A percentile compares a stretch with the other conserved stretches of the same genome.
phyloP scores from a whole-genome alignment of 2,113 vertebrate genomes.

The Lampris incognitus region DNA sequence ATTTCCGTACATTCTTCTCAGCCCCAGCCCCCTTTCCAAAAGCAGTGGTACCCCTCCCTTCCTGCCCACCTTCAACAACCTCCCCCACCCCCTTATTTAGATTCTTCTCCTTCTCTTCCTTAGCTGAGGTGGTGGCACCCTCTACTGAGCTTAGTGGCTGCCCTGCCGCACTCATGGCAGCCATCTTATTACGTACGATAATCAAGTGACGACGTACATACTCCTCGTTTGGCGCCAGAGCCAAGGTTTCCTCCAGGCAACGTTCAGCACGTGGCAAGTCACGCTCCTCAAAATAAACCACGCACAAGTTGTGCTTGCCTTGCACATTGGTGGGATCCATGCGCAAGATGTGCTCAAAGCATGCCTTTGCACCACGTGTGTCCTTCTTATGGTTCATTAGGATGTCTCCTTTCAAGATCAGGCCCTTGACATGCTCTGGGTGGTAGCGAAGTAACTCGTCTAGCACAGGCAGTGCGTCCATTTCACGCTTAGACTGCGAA shows the following conservation, averaged over 20 bases:
- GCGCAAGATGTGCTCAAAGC: conserved; percentile 91
- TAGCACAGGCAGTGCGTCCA: conserved; percentile 90
- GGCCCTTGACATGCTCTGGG: conserved; percentile 95
- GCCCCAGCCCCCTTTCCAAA: conserved; percentile 71
- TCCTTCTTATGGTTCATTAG: conserved; percentile 99
- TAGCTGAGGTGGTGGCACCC: conserved; percentile 15
- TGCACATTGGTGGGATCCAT: conserved; percentile 95
- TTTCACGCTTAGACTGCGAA: conserved; percentile 91
- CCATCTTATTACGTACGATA: conserved; percentile 94
- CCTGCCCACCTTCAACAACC: conserved; percentile 54
- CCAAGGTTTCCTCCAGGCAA: conserved; percentile 92
- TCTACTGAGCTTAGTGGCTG: conserved; percentile 70
- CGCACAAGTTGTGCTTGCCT: conserved; percentile 97
- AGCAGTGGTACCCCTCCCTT: conserved; percentile 61
- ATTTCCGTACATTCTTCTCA: conserved; percentile 84
- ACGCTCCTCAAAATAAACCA: conserved; percentile 97
- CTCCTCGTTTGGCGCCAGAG: conserved; percentile 93
- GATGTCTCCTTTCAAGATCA: conserved; percentile 98
- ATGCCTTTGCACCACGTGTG: conserved; percentile 90
- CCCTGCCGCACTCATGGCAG: conserved; percentile 83
- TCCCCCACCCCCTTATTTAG: conserved; percentile 16
- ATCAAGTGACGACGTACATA: conserved; percentile 94
- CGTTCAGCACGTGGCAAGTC: conserved; percentile 90
- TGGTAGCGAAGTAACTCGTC: conserved; percentile 91
- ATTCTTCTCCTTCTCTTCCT: conserved; percentile 52